phyloP scores from a whole-genome alignment of 2,888 invertebrate genomes.

The Hoplodrina ambigua region DNA sequence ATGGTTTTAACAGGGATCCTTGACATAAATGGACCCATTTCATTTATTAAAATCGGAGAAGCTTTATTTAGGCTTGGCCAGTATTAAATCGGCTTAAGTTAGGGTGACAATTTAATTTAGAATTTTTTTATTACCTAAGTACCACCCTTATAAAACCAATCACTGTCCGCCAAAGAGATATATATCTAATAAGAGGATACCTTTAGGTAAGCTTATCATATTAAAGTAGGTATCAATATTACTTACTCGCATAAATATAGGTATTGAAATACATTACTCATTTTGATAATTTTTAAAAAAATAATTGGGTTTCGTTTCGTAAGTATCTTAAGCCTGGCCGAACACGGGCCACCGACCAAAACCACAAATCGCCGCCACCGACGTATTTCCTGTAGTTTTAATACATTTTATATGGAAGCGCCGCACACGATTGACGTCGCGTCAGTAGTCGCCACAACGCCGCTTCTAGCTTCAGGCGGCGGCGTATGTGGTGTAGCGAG shows the following conservation, averaged over 20 bases:
- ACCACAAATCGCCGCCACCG: too few relatives aligned
- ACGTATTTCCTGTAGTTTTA: too few relatives aligned
- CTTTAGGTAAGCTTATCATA: not conserved
- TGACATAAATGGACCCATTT: conserved; percentile 47
- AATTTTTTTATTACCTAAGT: not conserved
- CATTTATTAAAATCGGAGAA: conserved; percentile 41
- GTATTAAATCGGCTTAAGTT: conserved; percentile 35
- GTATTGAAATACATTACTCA: conserved; percentile 9
- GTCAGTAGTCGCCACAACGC: too few relatives aligned
- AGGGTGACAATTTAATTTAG: not conserved
- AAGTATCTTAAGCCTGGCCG: conserved; percentile 1
- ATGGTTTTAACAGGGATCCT: conserved; percentile 54
- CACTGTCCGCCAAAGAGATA: not conserved
- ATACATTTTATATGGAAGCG: too few relatives aligned
- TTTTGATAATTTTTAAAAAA: not conserved
- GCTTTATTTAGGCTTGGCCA: conserved; percentile 17
- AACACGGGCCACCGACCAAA: too few relatives aligned
- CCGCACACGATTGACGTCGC: too few relatives aligned
- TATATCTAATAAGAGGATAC: not conserved
- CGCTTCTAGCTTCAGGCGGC: too few relatives aligned
- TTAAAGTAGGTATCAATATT: not conserved
- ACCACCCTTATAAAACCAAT: not conserved
- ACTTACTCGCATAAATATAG: not conserved
- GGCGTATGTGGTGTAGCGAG: too few relatives aligned
- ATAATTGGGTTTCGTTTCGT: conserved; percentile 21